Evolutionary conservation across 2,113 vertebrate species (phyloP).

Genomic region (Cnemophilus loriae): DNA sequence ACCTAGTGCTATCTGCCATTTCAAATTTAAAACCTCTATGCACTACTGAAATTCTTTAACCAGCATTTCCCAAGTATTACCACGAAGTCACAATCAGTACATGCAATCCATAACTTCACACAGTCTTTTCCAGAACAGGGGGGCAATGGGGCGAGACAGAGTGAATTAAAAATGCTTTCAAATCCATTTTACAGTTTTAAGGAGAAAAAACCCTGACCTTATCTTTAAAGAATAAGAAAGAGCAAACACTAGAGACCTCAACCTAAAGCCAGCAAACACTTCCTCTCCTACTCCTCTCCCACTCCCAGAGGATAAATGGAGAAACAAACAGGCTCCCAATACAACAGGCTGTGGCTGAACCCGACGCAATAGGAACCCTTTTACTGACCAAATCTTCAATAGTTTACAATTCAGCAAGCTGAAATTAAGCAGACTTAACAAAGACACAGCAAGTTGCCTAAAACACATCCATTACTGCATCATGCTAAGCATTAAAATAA

Average conservation of each 20-base stretch:
- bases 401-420: not conserved
- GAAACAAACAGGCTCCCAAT: not conserved
- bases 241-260: not conserved
- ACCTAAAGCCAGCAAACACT: not conserved
- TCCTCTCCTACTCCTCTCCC: not conserved
- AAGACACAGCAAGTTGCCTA: not conserved
- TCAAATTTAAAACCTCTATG: not conserved
- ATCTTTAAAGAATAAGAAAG: not conserved
- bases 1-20: not conserved
- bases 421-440: not conserved
- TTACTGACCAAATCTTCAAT: not conserved
- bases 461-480: not conserved
- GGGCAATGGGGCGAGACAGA: accelerated
- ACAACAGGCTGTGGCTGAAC: not conserved
- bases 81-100: not conserved
- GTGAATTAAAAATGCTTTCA: not conserved
- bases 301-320: not conserved
- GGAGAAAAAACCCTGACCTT: accelerated
- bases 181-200: not conserved
- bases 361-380: not conserved
- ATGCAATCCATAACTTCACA: not conserved
- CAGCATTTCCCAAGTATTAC: not conserved
- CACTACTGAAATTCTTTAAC: not conserved
- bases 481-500: not conserved
- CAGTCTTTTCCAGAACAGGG: not conserved